These are phyloP conservation scores for Catalaphyllia jardinei DNA, from an alignment of 64 coral and sea anemone species.

Conservation along the genomic window DNA sequence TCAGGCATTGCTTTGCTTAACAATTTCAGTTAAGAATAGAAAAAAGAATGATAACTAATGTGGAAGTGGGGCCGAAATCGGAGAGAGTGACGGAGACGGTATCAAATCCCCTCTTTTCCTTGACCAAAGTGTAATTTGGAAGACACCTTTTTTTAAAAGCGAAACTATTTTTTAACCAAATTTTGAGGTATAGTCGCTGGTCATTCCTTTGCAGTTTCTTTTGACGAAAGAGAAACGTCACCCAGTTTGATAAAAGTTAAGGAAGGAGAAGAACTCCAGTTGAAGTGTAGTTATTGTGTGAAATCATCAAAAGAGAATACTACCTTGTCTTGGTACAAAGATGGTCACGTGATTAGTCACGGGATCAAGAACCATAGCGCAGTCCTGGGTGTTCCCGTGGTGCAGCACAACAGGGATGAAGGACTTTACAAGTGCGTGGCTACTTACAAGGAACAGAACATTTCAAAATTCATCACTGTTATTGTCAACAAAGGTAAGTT, in stretches of 20 bases:
- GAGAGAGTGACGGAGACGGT: too few relatives aligned
- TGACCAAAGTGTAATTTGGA: too few relatives aligned
- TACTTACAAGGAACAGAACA: constrained; percentile 3
- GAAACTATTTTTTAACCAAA: neutral
- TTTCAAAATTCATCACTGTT: constrained; percentile 23
- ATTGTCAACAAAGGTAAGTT: constrained; percentile 52
- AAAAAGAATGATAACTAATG: neutral
- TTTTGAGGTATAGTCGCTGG: neutral
- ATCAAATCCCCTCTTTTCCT: too few relatives aligned
- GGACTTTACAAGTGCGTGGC: constrained; percentile 45
- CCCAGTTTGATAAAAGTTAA: neutral
- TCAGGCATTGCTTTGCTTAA: too few relatives aligned
- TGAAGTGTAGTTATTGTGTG: constrained; percentile 35
- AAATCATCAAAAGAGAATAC: neutral
- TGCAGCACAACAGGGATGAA: constrained; percentile 13
- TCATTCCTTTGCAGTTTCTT: neutral
- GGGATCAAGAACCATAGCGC: neutral
- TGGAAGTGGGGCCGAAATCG: neutral
- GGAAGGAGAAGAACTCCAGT: neutral
- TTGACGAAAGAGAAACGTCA: neutral
- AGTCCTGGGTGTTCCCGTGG: neutral
- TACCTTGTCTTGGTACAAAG: constrained; percentile 40
- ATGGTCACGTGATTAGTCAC: neutral
- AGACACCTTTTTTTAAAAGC: too few relatives aligned
- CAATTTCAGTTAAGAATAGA: too few relatives aligned